Evolutionary conservation across 2,797 vertebrate species (phyloP).

Genomic region (Thripadectes ignobilis): DNA sequence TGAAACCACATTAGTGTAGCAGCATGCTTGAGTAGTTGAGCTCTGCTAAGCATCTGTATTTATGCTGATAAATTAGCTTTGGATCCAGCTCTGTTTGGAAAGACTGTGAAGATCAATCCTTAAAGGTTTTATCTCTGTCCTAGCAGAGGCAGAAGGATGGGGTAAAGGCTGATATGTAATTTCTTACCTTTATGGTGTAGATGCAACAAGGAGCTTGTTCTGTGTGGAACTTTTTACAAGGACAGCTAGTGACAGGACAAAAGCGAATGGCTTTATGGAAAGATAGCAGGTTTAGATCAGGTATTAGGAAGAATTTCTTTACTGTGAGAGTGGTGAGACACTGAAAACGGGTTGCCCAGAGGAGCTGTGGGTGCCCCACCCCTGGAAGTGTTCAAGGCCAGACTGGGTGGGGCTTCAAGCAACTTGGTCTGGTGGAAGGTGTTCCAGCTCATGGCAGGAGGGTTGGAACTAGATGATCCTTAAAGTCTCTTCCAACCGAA

Average conservation of each 20-base stretch:
- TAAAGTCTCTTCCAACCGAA: background rate
- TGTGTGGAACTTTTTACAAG: background rate
- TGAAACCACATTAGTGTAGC: background rate
- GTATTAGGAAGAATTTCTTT: background rate
- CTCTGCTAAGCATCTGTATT: background rate
- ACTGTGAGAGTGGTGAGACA: background rate
- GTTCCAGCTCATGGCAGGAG: too few relatives aligned
- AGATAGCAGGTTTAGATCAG: background rate
- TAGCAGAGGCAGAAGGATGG: background rate
- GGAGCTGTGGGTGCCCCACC: background rate
- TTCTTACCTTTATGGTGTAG: background rate
- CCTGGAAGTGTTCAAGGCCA: background rate
- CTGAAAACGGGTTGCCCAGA: too few relatives aligned
- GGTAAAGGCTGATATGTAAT: background rate
- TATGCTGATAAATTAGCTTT: background rate
- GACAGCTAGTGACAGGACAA: background rate
- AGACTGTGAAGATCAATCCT: background rate
- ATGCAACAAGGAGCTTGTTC: background rate
- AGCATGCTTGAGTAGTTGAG: background rate
- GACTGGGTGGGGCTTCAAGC: background rate
- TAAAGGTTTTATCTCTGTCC: background rate
- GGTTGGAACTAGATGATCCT: background rate
- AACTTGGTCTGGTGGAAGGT: background rate
- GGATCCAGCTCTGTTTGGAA: background rate
- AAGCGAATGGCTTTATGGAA: background rate